Evolutionary conservation across 64 coral and sea anemone species (phyloP).

Genomic region (Porites lutea): DNA sequence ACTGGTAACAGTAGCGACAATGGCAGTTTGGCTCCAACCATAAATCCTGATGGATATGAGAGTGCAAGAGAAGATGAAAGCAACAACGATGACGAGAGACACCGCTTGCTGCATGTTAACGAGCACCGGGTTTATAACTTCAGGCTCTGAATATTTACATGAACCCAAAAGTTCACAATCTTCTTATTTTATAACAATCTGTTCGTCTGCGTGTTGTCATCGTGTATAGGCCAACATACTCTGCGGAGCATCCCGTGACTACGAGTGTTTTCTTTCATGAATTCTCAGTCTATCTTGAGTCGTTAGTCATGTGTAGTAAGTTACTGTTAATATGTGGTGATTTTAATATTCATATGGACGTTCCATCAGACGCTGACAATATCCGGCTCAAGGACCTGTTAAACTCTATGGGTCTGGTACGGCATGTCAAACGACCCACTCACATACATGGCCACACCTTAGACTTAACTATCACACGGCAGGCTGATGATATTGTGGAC

Average conservation of each 20-base stretch:
- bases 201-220: constrained; percentile 34
- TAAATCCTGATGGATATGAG: too few relatives aligned
- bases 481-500: constrained; percentile 63
- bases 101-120: too few relatives aligned
- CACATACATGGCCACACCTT: constrained; percentile 43
- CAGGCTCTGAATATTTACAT: too few relatives aligned
- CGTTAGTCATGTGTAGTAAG: constrained; percentile 58
- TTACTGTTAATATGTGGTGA: constrained; percentile 49
- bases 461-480: constrained; percentile 31
- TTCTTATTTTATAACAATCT: not conserved
- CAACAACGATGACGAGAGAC: too few relatives aligned
- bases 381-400: constrained; percentile 41
- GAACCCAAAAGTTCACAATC: too few relatives aligned
- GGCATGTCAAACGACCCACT: constrained; percentile 56
- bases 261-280: constrained; percentile 52
- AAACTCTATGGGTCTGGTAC: constrained; percentile 50
- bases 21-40: too few relatives aligned
- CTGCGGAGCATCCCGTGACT: constrained; percentile 44
- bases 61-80: too few relatives aligned
- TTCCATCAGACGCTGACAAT: constrained; percentile 42
- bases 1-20: too few relatives aligned
- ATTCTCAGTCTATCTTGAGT: constrained; percentile 64
- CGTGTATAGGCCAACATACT: constrained; percentile 64
- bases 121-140: too few relatives aligned
- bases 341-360: constrained; percentile 55